Evolutionary conservation across 2,113 vertebrate genomes (phyloP), one percentile per base, ranked within the genome.

Genomic region (Aythya baeri): DNA sequence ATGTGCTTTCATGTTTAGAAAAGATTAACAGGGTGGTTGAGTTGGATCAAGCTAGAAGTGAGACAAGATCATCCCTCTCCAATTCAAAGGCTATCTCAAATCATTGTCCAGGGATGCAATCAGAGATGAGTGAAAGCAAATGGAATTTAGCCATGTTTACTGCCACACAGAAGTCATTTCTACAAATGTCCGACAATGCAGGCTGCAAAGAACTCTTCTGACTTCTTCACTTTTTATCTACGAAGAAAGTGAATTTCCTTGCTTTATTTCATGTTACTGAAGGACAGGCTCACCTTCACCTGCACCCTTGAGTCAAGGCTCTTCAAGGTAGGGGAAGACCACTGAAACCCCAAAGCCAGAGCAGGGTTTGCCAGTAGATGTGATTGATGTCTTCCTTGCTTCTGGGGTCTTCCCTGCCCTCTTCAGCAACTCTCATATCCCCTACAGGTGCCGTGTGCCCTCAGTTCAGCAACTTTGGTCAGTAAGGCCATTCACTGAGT

Each of bases 401-500:
- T 41, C 52, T 17, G 50, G 36, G 54, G n/a, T 49, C 58, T 86
- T 46, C 57, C 65, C 25, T 41, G 25, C 11, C 44, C 27, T 49
- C 23, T 12, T 31, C 43, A 58, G 32, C 32, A 58, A 12, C 50
- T 43, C 20, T 26, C 46, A 8, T 27, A 18, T 41, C 17, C 29
- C 70, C 27, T 0, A 0, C 15, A 38, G 8, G 4, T 25, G 14
- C 17, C 23, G 2, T 13, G 3, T 89, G 55, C 26, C 31, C 34
- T 44, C 18, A 21, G 1, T 31, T 22, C 44, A 4, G 7, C 22
- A n/a, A 36, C 11, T 63, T 58, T 38, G 18, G 3, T 43, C 49
- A 46, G 7, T 34, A 38, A 26, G 63, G 29, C 6, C 20, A 6
- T 38, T 75, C 36, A 7, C 20, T 22, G 17, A 34, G 36, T 17